Evolutionary conservation across 1,140 invertebrate species (phyloP).

Genomic region (Belonocnema kinseyi): DNA sequence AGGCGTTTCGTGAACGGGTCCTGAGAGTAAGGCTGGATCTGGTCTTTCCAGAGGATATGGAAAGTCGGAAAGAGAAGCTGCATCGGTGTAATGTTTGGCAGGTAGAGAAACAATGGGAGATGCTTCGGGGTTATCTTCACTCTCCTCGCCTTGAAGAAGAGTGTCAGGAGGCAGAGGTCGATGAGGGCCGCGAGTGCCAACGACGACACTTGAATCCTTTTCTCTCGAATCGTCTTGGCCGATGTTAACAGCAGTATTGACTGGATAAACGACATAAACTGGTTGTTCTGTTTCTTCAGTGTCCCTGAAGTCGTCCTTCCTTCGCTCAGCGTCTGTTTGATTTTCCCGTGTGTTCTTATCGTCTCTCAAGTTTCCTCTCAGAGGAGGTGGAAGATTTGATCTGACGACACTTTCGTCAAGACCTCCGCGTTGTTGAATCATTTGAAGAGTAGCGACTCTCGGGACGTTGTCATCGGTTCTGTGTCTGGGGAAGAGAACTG

Average conservation of each 20-base stretch:
- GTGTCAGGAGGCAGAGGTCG: conserved; percentile 77
- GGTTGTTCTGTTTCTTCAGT: conserved; percentile 68
- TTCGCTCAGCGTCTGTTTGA: conserved; percentile 40
- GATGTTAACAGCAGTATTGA: conserved; percentile 72
- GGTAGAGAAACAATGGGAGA: conserved; percentile 64
- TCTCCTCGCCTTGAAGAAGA: conserved; percentile 64
- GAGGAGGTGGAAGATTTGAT: conserved; percentile 46
- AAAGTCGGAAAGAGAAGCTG: conserved; percentile 72
- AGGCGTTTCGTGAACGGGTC: conserved; percentile 65
- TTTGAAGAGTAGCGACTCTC: conserved; percentile 78
- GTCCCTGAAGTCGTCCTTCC: conserved; percentile 48
- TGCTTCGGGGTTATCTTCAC: conserved; percentile 41
- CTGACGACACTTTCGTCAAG: conserved; percentile 51
- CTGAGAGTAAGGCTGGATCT: conserved; percentile 63
- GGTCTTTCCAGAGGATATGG: conserved; percentile 80
- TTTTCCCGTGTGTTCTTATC: conserved; percentile 40
- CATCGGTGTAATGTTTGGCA: conserved; percentile 60
- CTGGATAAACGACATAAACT: conserved; percentile 81
- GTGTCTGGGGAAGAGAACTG: conserved; percentile 67
- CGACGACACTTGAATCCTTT: conserved; percentile 76
- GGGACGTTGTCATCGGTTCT: conserved; percentile 62
- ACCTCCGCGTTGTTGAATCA: conserved; percentile 76
- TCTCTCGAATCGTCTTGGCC: conserved; percentile 72
- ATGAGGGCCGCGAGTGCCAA: conserved; percentile 77
- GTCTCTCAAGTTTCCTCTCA: conserved; percentile 39